Evolutionary conservation across 2,113 vertebrate species (phyloP).

Genomic region (Poeciliopsis turrubarensis): DNA sequence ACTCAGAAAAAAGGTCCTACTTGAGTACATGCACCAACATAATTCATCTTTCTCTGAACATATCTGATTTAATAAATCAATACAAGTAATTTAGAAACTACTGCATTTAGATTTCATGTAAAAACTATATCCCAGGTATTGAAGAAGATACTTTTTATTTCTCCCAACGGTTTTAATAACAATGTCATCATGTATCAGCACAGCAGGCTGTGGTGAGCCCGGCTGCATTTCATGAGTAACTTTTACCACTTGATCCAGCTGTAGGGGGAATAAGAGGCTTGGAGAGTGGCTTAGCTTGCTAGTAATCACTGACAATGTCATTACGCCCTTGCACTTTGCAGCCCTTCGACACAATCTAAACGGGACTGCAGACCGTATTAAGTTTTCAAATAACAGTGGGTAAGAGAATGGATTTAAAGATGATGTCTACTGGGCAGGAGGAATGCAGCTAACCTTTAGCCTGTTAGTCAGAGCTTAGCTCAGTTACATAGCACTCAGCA

Average conservation of each 20-base stretch:
- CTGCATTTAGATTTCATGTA: no score
- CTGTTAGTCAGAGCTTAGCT: conserved; percentile 1
- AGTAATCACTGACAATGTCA: conserved; percentile 76
- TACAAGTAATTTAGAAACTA: no score
- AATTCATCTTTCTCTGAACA: no score
- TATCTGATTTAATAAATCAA: no score
- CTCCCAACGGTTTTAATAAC: no score
- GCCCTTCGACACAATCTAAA: conserved; percentile 38
- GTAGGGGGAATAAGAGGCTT: conserved; percentile 77
- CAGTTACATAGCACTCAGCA: conserved; percentile 5
- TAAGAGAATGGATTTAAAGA: conserved; percentile 16
- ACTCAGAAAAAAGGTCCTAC: no score
- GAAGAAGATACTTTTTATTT: no score
- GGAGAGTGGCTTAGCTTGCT: conserved; percentile 62
- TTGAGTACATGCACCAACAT: no score
- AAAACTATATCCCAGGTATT: no score
- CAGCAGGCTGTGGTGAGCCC: conserved; percentile 22
- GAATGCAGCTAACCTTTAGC: conserved; percentile 8
- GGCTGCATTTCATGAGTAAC: conserved; percentile 54
- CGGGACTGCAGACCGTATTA: conserved; percentile 6
- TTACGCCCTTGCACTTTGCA: conserved; percentile 55
- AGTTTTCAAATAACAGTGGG: conserved; percentile 26
- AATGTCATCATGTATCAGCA: conserved; percentile 18
- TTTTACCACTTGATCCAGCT: conserved; percentile 70
- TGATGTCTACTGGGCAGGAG: not conserved